Evolutionary conservation across 2,888 invertebrate genomes (phyloP).

Genomic region (Parnassius smintheus): DNA sequence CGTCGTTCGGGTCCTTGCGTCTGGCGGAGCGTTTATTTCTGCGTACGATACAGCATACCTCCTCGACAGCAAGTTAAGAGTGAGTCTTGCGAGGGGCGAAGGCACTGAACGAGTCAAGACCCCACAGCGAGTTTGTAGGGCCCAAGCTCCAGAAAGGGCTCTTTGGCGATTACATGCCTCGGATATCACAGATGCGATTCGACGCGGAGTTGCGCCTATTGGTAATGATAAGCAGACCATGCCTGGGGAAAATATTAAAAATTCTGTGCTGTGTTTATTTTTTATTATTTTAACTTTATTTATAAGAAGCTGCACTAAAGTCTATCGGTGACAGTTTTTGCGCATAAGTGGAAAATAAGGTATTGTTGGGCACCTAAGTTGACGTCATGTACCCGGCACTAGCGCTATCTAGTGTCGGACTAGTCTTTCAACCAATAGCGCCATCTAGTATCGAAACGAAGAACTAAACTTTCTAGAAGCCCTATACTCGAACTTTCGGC

Average conservation of each 20-base stretch:
- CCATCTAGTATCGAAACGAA: too few species aligned
- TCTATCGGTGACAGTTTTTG: too few species aligned
- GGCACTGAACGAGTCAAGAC: slow-evolving; percentile 84
- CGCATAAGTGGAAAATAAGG: too few species aligned
- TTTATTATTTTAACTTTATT: too few species aligned
- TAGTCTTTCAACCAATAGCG: too few species aligned
- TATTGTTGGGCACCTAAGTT: too few species aligned
- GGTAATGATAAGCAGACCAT: slow-evolving; percentile 85
- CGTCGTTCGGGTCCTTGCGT: slow-evolving; percentile 70
- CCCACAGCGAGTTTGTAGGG: slow-evolving; percentile 71
- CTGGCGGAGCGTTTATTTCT: slow-evolving; percentile 71
- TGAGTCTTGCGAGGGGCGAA: slow-evolving; percentile 68
- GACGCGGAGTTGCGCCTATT: slow-evolving; percentile 69
- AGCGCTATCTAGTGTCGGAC: too few species aligned
- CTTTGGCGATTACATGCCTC: slow-evolving; percentile 68
- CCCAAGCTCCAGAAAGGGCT: slow-evolving; percentile 78
- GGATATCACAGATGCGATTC: slow-evolving; percentile 56
- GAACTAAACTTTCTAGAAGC: too few species aligned
- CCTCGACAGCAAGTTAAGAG: slow-evolving; percentile 84
- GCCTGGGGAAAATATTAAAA: slow-evolving; percentile 60
- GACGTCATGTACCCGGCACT: too few species aligned
- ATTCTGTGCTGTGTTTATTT: neutral
- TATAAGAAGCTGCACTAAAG: too few species aligned
- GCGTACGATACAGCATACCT: slow-evolving; percentile 85
- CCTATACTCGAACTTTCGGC: too few species aligned